Base-by-base conservation (phyloP, 2,797 vertebrate genomes). In the Australoheros facetus region DNA sequence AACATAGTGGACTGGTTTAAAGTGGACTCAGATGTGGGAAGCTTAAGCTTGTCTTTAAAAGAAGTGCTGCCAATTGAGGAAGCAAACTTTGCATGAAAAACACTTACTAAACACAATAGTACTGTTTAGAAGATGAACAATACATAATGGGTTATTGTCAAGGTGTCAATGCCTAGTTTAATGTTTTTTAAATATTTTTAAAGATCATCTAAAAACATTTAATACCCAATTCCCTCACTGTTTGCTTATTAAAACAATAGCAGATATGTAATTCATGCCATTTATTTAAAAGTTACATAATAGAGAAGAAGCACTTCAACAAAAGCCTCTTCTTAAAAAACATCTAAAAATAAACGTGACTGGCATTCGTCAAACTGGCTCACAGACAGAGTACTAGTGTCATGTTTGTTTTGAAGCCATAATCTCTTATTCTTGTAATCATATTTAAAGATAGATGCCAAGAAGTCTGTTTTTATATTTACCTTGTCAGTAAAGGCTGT, bases 401-500 rank as follows among this genome's bases (percentile, higher is more conserved):
- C 64, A 45, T 3, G 8, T 11, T 12, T 3, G 26, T 55, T 72
- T 42, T 39, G 1, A 56, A 59, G 19, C 26, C 4, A 5, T 4
- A 53, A 54, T 48, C 30, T 7, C 34, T 14, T 37, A 26, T 32
- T 51, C 30, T 19, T 62, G 10, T 55, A 34, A 7, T 69, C 26
- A 51, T 2, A 37, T 37, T 60, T 10, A 42, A 17, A 73, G 4
- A 32, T 30, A 12, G 4, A 48, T 48, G 5, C 62, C 6, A 30
- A 4, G 9, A 54, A 3, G 14, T 16, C 26, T 4, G 28, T 45
- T 71, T 42, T 17, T 37, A 8, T 11, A 10, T 37, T 76, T 75
- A 90, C 92, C 93, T 92, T 56, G 21, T 60, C 6, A 17, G 77
- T 37, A 45, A 82, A 82, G 78, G 62, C 37, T 34, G 37, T 71